phyloP scores from a whole-genome alignment of 1,140 invertebrate genomes.

The Pseudomyrmex flavicornis region DNA sequence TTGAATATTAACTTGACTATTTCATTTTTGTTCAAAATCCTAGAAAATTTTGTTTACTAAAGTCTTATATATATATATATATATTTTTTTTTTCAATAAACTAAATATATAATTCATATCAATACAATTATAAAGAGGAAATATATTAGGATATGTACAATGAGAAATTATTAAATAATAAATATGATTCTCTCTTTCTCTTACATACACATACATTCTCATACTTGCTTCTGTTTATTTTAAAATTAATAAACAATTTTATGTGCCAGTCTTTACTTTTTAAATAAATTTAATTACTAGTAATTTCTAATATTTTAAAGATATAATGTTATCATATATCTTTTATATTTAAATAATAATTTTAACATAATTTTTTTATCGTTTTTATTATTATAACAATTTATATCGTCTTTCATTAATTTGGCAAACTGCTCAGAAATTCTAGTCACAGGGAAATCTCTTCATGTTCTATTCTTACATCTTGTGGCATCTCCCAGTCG shows the following conservation, averaged over 20 bases:
- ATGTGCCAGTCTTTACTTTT: not conserved
- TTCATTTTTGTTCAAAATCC: not conserved
- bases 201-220: no score
- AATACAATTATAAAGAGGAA: not conserved
- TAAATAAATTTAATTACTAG: not conserved
- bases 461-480: conserved; percentile 79
- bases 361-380: no score
- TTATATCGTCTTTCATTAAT: conserved; percentile 60
- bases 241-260: not conserved
- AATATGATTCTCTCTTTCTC: not conserved
- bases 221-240: not conserved
- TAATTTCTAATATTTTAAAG: no score
- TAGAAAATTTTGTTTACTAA: not conserved
- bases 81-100: not conserved
- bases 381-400: conserved; percentile 29
- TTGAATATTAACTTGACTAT: not conserved
- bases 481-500: conserved; percentile 69
- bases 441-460: conserved; percentile 70
- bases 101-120: not conserved
- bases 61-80: no score
- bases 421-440: conserved; percentile 58
- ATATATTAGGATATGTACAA: not conserved
- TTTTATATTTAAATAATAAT: no score
- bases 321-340: no score
- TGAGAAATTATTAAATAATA: not conserved